Evolutionary conservation across 2,888 invertebrate genomes (phyloP), one percentile per base, ranked within the genome.

Genomic region (Nomada ruficornis): DNA sequence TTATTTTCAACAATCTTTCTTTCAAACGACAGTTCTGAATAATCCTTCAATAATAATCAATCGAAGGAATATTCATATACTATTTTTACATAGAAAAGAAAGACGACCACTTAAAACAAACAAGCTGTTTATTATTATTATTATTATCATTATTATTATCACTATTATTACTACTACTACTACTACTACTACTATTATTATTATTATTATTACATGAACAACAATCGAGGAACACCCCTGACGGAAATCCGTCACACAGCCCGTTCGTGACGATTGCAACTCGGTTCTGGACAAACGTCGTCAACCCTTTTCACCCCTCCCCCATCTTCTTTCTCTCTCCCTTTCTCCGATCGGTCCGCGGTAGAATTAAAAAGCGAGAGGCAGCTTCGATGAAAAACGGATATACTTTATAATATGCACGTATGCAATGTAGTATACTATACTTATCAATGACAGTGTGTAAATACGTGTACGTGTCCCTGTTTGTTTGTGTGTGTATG

Each of bases 161-260:
- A 36, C 7, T 36, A 7, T 7, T 36, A 36, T 7, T 7, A 7
- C 36, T 7, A 7, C 7, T 36, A 36, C 29, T 29, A 29, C 36
- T 7, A 0, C 36, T 36, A 36, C 29, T 5, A 5, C 7, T 7
- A n/a, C n/a, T n/a, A n/a, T 23, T 1, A 36, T 7, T 36, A 36
- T 36, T 36, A 36, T 36, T 36, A 36, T 47, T 11, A 47, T 47
- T 15, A 15, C 13, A 13, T n/a, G 15, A 10, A 18, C 29, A 2
- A 10, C 18, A 18, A 1, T 69, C 80, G 75, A 68, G 64, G 70
- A 74, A 67, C 79, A 76, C 70, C 50, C 26, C 15, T 50, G 42
- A 62, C 59, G 68, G 60, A 76, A 65, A 80, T 54, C 55, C 84
- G 82, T 87, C 83, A 73, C 89, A 89, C 89, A 89, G 88, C 86